Evolutionary conservation across 2,797 vertebrate species (phyloP).

Genomic region (Eulemur coronatus): DNA sequence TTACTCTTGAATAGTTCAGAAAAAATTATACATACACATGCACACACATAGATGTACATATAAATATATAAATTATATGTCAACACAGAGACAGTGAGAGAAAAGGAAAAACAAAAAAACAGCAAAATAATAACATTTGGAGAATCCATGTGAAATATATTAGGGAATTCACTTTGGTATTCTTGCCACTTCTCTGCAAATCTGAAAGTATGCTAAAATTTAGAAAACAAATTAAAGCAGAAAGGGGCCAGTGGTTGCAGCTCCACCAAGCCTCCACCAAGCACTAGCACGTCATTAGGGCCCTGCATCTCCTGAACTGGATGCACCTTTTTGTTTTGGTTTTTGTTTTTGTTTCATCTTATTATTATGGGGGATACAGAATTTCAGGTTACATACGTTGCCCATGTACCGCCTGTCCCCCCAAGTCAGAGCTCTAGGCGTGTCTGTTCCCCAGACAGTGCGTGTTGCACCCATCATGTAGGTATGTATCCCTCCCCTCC

Average conservation of each 20-base stretch:
- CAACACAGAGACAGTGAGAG: background rate
- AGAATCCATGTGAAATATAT: background rate
- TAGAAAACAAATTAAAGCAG: background rate
- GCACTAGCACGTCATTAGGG: background rate
- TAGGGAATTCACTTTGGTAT: background rate
- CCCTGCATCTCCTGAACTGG: background rate
- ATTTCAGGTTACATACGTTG: too few relatives aligned
- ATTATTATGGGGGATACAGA: too few relatives aligned
- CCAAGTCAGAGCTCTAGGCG: too few relatives aligned
- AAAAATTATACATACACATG: background rate
- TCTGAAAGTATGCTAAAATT: background rate
- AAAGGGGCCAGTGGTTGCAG: background rate
- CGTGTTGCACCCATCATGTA: too few relatives aligned
- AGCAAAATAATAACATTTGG: background rate
- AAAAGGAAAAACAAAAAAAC: background rate
- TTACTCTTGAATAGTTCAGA: background rate
- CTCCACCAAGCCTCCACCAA: background rate
- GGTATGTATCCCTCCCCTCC: too few relatives aligned
- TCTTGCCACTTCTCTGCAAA: background rate
- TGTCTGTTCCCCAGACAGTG: too few relatives aligned
- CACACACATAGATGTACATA: background rate
- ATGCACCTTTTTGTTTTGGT: rapidly evolving
- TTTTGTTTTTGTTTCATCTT: too few relatives aligned
- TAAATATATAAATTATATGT: background rate
- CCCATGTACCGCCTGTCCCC: too few relatives aligned